phyloP scores from a whole-genome alignment of 2,113 vertebrate genomes.

The Cercocebus atys region DNA sequence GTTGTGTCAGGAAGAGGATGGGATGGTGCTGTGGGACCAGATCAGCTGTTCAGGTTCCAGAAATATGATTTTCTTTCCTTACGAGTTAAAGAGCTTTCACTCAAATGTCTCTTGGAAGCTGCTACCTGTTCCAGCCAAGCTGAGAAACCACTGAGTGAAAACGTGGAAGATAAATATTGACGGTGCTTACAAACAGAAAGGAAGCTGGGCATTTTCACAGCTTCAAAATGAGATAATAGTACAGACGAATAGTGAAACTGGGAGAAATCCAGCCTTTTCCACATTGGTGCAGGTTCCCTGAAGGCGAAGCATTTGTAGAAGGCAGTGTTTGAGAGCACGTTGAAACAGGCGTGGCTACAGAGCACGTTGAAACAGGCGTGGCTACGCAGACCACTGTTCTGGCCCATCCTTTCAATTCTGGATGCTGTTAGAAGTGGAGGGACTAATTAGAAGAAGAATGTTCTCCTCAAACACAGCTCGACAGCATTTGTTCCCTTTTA shows the following conservation, averaged over 20 bases:
- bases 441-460: background rate
- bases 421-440: background rate
- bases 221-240: background rate
- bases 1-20: too few species aligned
- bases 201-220: accelerated
- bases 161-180: background rate
- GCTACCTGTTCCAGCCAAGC: background rate
- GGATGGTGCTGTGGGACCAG: background rate
- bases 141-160: background rate
- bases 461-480: background rate
- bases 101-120: background rate
- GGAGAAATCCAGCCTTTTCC: background rate
- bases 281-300: background rate
- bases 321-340: background rate
- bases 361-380: background rate
- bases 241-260: background rate
- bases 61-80: background rate
- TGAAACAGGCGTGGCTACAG: background rate
- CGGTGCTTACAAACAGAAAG: background rate
- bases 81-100: background rate
- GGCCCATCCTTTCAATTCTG: background rate
- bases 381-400: background rate
- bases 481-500: too few species aligned
- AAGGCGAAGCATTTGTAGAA: background rate
- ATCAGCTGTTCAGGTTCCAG: background rate